Conservation (phyloP, 2,113 vertebrate genomes). For the Parotia lawesii region DNA sequence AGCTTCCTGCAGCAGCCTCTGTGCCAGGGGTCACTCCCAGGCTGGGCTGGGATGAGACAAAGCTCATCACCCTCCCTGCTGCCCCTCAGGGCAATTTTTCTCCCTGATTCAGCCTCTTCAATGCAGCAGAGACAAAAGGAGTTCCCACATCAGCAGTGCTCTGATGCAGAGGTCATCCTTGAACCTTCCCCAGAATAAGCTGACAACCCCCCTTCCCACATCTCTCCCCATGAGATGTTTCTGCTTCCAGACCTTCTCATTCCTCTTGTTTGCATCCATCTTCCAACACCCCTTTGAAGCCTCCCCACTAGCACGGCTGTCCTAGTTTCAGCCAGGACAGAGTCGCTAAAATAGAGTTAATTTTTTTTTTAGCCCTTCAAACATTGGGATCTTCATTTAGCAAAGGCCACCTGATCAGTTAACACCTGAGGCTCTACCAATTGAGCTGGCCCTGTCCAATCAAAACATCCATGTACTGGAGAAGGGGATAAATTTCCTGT, state of each 20-base stretch:
- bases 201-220: background rate
- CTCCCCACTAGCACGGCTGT: background rate
- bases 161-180: background rate
- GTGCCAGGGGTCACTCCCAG: background rate
- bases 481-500: background rate
- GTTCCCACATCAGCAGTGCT: background rate
- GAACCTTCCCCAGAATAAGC: background rate
- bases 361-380: background rate
- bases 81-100: background rate
- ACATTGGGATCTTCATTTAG: background rate
- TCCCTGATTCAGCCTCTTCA: background rate
- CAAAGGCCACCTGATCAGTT: background rate
- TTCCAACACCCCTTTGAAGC: background rate
- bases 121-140: background rate
- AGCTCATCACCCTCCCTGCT: background rate
- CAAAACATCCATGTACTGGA: background rate
- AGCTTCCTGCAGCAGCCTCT: background rate
- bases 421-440: background rate
- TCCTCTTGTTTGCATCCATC: background rate
- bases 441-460: background rate
- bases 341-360: background rate
- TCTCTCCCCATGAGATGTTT: background rate
- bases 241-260: background rate
- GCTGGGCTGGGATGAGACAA: background rate
- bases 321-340: background rate